Base-by-base conservation (phyloP, 2,113 vertebrate genomes). In the Dunckerocampus dactyliophorus region DNA sequence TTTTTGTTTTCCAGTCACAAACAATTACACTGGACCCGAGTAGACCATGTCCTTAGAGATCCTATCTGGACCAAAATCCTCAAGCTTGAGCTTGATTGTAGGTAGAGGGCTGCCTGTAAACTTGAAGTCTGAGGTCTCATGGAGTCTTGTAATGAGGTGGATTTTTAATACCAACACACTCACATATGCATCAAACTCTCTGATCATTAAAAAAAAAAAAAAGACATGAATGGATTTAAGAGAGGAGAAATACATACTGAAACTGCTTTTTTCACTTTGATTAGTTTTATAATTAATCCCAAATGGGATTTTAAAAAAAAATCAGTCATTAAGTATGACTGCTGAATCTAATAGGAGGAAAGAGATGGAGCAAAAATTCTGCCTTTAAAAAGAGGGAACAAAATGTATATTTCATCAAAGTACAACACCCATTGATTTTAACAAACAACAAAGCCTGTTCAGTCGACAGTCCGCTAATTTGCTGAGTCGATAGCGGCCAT, bases 1-100 rank as follows among this genome's bases (percentile, higher is more conserved):
- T 69, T 43, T 59, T 62, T 72, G 45, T 66, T 72, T 13, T 58
- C 28, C 28, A 76, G 80, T 85, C 85, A 84, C 59, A 74, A 82
- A 68, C 39, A 55, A 81, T 83, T 80, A 80, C 49, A 54, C 19
- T 52, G 43, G 53, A 67, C 50, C 56, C 17, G 60, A 67, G 65
- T 46, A 20, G 31, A 39, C 52, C 59, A 43, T 67, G 63, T 76
- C 74, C 63, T 69, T 13, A 47, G 74, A 75, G 63, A 76, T 81
- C 60, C 62, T 19, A 17, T 75, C 75, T 71, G 31, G 12, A 37
- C 39, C 11, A 12, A 19, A 37, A 12, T 48, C 48, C 28, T 39
- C 19, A 2, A 22, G 39, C 57, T 48, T 47, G 11, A n/a, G n/a
- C 24, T 22, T 39, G 37, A 12, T 6, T 39, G 39, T 14, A 14